Evolutionary conservation across 1,140 invertebrate species (phyloP), one percentile per base, ranked within the genome.

Genomic region (Trichoplusia ni): DNA sequence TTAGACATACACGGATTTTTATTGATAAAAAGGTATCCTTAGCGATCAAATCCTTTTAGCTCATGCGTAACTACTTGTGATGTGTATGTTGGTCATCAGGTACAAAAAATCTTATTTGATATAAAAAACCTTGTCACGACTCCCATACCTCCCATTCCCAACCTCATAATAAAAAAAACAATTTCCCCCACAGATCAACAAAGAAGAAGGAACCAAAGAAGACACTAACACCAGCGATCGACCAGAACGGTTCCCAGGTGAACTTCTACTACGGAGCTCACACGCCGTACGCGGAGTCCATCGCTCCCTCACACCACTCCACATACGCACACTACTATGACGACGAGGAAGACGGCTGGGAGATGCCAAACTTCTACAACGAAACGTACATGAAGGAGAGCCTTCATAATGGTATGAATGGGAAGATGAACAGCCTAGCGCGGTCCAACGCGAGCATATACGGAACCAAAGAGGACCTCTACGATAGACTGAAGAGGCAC

Each of bases 361-460:
- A 98, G 82, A 98, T 98, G 97, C 97, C 97, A 0, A 98, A 98
- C 86, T 98, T 98, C 85, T 98, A 98, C 86, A 98, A 98, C 88
- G 97, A 98, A 91, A 98, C 97, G 11, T 98, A 98, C 77, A 98
- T 98, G 96, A 98, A 98, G 92, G 96, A 97, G 92, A 96, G 96
- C 89, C 91, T 96, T 29, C 95, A 96, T 84, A 95, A 95, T 76
- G 94, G 94, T 2, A 91, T 92, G 73, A 94, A 93, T 66, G 88
- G 88, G 1, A 97, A 97, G 82, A 96, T 97, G 95, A 97, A 97
- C 89, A 97, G 96, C 89, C 92, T 97, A 84, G 96, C 96, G 27
- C 92, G 97, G 71, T 98, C 96, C 33, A 98, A 97, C 87, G 97
- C 96, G 61, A 98, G 96, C 90, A 95, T 98, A 79, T 98, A 98